These are phyloP conservation scores for Perithous albicinctus DNA, from an alignment of 2,888 invertebrate genomes.

Conservation along the genomic window DNA sequence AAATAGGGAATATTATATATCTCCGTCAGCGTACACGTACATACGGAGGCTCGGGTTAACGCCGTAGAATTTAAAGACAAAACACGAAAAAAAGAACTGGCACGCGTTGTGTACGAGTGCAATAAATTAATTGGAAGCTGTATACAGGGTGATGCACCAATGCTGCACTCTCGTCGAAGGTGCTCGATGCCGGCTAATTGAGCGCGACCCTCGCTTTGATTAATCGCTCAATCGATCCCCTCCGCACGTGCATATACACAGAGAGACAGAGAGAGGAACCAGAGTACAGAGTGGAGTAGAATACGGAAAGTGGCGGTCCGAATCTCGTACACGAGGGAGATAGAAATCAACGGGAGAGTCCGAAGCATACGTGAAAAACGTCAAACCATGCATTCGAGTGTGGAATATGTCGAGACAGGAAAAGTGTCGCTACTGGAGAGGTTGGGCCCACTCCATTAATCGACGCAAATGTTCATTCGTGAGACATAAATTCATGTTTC, in stretches of 20 bases:
- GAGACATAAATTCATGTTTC: constrained; percentile 6
- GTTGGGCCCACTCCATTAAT: constrained; percentile 4
- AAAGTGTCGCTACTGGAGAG: not conserved
- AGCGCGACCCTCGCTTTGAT: constrained; percentile 76
- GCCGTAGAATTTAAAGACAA: constrained; percentile 30
- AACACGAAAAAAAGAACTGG: constrained; percentile 26
- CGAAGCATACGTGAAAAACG: constrained; percentile 10
- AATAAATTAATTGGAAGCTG: constrained; percentile 77
- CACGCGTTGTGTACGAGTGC: constrained; percentile 68
- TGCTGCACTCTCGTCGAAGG: constrained; percentile 68
- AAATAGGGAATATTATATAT: not conserved
- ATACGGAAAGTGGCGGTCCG: constrained; percentile 27
- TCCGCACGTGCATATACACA: constrained; percentile 35
- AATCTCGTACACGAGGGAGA: constrained; percentile 19
- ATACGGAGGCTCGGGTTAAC: constrained; percentile 14
- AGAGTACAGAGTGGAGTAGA: constrained; percentile 15
- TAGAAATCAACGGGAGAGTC: not conserved
- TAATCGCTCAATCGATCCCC: constrained; percentile 78
- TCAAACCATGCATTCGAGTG: constrained; percentile 1
- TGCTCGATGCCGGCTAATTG: constrained; percentile 78
- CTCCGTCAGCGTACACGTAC: not conserved
- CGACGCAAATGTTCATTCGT: not conserved
- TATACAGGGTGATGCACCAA: constrained; percentile 46
- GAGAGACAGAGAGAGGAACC: constrained; percentile 24
- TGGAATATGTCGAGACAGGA: constrained; percentile 15